These are phyloP conservation scores for Meleagris gallopavo DNA, from an alignment of 2,113 vertebrate genomes.

Conservation along the genomic window DNA sequence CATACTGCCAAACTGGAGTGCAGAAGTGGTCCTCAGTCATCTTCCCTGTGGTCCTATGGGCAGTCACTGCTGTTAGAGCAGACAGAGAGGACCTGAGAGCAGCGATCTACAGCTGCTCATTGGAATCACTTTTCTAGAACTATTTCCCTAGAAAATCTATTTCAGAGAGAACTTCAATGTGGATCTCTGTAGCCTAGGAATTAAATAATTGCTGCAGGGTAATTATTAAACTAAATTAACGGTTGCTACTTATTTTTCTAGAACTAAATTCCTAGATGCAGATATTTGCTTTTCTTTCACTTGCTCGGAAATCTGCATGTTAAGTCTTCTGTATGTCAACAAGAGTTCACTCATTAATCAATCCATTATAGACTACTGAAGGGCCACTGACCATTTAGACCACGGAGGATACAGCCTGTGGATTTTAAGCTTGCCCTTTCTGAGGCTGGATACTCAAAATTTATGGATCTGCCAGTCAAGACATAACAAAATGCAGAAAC, in stretches of 20 bases:
- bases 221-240: neutral
- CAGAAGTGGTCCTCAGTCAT: neutral
- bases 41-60: neutral
- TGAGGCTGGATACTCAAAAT: conserved; percentile 36
- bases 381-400: neutral
- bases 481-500: conserved; percentile 64
- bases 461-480: conserved; percentile 50
- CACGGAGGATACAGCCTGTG: neutral
- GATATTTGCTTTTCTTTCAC: neutral
- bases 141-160: neutral
- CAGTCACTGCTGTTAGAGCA: neutral
- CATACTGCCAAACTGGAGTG: neutral
- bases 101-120: neutral
- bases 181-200: neutral
- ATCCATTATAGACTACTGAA: neutral
- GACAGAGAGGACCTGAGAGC: neutral
- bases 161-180: neutral
- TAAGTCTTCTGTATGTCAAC: neutral
- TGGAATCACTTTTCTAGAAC: neutral
- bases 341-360: neutral
- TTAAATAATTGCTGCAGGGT: neutral
- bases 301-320: neutral
- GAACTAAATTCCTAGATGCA: neutral
- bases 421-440: neutral
- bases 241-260: neutral